phyloP scores from a whole-genome alignment of 2,888 invertebrate genomes.

The Lasioglossum zephyrum region DNA sequence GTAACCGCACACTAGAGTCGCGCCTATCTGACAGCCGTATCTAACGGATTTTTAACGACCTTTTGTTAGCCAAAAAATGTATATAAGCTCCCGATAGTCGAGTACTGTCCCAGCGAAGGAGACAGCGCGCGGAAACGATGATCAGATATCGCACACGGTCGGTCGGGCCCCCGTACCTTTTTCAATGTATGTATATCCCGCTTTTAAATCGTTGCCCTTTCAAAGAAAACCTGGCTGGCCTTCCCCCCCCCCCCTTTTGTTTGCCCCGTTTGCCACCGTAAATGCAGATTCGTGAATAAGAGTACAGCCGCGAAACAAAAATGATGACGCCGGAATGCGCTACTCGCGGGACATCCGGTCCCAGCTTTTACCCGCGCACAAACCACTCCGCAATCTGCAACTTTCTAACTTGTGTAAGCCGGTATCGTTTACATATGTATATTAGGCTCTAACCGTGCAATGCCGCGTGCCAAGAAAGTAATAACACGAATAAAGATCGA shows the following conservation, averaged over 20 bases:
- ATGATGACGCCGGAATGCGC: slow-evolving; percentile 25
- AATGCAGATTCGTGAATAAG: slow-evolving; percentile 31
- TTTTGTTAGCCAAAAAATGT: slow-evolving; percentile 78
- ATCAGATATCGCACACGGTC: slow-evolving; percentile 64
- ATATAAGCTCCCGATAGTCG: slow-evolving; percentile 71
- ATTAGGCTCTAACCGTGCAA: neutral
- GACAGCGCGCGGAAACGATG: slow-evolving; percentile 67
- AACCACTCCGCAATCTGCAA: neutral
- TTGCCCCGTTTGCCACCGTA: slow-evolving; percentile 6
- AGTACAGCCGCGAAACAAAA: slow-evolving; percentile 36
- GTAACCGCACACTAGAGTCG: slow-evolving; percentile 72
- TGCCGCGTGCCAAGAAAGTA: slow-evolving; percentile 5
- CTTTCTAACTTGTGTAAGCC: slow-evolving; percentile 17
- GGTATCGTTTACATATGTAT: slow-evolving; percentile 7
- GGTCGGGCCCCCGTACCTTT: slow-evolving; percentile 52
- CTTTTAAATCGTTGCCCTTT: slow-evolving; percentile 60
- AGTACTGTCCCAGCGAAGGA: slow-evolving; percentile 62
- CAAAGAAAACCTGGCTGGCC: slow-evolving; percentile 34
- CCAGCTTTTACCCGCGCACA: neutral
- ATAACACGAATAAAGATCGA: neutral
- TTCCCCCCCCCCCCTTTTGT: slow-evolving; percentile 3
- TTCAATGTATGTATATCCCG: slow-evolving; percentile 41
- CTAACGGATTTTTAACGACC: slow-evolving; percentile 84
- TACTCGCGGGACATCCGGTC: slow-evolving; percentile 7
- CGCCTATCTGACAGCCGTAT: slow-evolving; percentile 82